Evolutionary conservation across 2,888 invertebrate species (phyloP).

Genomic region (Hirudinaria manillensis): DNA sequence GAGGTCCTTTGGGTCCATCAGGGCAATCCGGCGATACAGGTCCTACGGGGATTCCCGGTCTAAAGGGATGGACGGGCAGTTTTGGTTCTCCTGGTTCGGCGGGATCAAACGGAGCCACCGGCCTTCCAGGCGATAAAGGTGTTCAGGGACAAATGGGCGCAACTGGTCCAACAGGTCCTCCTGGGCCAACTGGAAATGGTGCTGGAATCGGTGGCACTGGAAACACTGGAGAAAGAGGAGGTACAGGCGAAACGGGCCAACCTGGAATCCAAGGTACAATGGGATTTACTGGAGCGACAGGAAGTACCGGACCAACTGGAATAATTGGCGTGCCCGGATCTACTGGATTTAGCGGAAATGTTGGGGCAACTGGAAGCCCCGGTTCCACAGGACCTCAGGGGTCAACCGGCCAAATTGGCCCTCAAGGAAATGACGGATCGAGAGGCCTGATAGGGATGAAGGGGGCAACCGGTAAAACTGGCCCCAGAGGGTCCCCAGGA

Average conservation of each 20-base stretch:
- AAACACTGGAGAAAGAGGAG: constrained; percentile 27
- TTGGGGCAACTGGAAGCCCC: constrained; percentile 29
- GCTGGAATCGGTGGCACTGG: constrained; percentile 33
- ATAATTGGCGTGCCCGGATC: constrained; percentile 30
- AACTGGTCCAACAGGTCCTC: constrained; percentile 22
- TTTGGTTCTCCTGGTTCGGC: constrained; percentile 27
- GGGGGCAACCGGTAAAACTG: not conserved
- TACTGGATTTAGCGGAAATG: constrained; percentile 18
- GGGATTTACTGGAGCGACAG: constrained; percentile 30
- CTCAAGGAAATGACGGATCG: constrained; percentile 17
- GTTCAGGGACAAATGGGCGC: constrained; percentile 28
- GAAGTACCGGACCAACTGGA: constrained; percentile 30
- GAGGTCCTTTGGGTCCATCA: constrained; percentile 22
- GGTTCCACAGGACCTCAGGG: constrained; percentile 25
- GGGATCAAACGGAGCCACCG: constrained; percentile 28
- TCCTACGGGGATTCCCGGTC: constrained; percentile 24
- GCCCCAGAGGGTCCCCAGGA: constrained; percentile 18
- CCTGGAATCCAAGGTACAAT: constrained; percentile 31
- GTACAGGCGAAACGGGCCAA: constrained; percentile 24
- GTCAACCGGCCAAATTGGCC: constrained; percentile 15
- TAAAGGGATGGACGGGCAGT: constrained; percentile 8
- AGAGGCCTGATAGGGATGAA: constrained; percentile 2
- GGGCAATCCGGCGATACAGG: constrained; percentile 31
- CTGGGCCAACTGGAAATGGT: constrained; percentile 33
- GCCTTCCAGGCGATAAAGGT: constrained; percentile 32